Evolutionary conservation across 2,888 invertebrate species (phyloP), one percentile per base, ranked within the genome.

Genomic region (Scelioninae gen. 2): DNA sequence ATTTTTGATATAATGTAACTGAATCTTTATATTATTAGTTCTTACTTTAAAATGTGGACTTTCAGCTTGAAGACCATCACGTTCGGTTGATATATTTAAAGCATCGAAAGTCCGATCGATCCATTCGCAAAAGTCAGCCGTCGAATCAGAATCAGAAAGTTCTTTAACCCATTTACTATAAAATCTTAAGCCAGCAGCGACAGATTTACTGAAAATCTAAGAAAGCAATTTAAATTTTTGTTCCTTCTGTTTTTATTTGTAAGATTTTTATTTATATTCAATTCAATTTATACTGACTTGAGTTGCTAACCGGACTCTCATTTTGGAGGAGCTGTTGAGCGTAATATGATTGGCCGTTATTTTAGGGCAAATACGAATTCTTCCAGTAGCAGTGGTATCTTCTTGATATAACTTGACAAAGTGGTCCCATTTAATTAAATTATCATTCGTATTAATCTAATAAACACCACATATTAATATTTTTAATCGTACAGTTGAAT

Each of bases 381-480:
- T 7, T 43, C 43, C 19, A 15, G 11, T 15, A 16, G 2, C 3
- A 18, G 18, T n/a, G 6, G 43, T 19, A 16, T 43, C 39, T 15
- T 39, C 15, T 43, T 43, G 16, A 2, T 13, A 39, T 15, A 39
- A 39, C 3, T 13, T 39, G 15, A 15, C 15, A 43, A 43, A 43
- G n/a, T 43, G 43, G 18, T 43, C 19, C 43, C 43, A 43, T 43
- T 43, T 43, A 7, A 43, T 43, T 16, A 43, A 43, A 43, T 18
- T 5, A 43, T 35, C 35, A 28, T 28, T 28, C 9, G 28, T 28
- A 28, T 28, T 28, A 28, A 28, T 28, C 28, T 28, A 28, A 28
- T 28, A 28, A 28, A 28, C 28, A 28, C 28, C 28, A 28, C 28
- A 28, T 28, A 28, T 28, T 28, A 28, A 28, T 28, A 28, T 28